Conservation (phyloP, 2,888 invertebrate genomes). For the Endotricha flammealis region DNA sequence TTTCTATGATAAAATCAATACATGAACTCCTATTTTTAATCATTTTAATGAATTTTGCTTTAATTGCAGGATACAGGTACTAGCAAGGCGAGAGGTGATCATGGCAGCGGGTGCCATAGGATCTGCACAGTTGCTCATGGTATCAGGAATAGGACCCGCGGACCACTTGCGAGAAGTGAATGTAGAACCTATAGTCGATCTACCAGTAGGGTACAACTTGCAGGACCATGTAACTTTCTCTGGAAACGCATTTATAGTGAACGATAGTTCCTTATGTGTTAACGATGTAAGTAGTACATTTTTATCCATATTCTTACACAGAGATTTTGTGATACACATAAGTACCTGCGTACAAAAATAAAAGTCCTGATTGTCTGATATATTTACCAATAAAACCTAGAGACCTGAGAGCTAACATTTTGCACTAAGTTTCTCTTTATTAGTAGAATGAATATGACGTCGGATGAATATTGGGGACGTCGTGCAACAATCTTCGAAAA, state of each 20-base stretch:
- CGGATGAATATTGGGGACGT: no score
- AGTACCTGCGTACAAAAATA: no score
- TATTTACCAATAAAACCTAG: no score
- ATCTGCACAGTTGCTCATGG: slow-evolving; percentile 90
- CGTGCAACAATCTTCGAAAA: no score
- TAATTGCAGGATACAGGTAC: slow-evolving; percentile 41
- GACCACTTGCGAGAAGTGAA: slow-evolving; percentile 77
- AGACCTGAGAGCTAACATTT: no score
- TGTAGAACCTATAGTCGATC: slow-evolving; percentile 81
- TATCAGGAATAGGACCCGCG: slow-evolving; percentile 88
- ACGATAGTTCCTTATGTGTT: slow-evolving; percentile 80
- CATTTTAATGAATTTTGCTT: slow-evolving; percentile 1
- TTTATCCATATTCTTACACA: slow-evolving; percentile 1
- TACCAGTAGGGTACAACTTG: slow-evolving; percentile 88
- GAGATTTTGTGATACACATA: no score
- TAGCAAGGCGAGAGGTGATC: slow-evolving; percentile 86
- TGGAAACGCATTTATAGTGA: slow-evolving; percentile 84
- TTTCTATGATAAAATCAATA: not conserved
- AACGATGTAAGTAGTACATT: slow-evolving; percentile 73
- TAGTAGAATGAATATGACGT: no score
- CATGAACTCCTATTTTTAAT: not conserved
- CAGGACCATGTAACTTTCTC: slow-evolving; percentile 89
- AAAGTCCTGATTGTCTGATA: no score
- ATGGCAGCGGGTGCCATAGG: slow-evolving; percentile 89
- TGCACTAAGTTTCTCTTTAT: no score